Percentiles rank a stretch among this genome's conserved stretches.
Evolutionary conservation across 2,113 vertebrate genomes (phyloP).

Genomic region (Etheostoma cragini): DNA sequence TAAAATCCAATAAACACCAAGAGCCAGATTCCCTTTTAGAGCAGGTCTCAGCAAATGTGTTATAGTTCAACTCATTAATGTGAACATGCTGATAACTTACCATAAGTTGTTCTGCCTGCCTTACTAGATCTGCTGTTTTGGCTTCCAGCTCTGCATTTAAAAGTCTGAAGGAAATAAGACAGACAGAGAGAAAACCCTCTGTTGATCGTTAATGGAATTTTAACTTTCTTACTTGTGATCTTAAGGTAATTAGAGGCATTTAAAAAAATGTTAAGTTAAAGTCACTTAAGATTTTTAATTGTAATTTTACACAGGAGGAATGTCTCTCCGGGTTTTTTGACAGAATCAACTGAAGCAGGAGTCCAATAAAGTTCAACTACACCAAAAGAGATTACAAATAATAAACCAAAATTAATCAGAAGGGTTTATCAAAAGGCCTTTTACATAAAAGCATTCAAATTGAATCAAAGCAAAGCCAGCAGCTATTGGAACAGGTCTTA

Average conservation of each 20-base stretch:
- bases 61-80: background rate
- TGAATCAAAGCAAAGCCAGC: background rate
- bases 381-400: background rate
- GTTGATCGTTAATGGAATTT: background rate
- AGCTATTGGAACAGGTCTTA: constrained; percentile 67
- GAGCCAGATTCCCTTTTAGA: background rate
- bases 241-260: background rate
- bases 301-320: background rate
- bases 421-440: background rate
- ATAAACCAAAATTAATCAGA: background rate
- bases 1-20: constrained; percentile 59
- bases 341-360: background rate
- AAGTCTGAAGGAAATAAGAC: constrained; percentile 76
- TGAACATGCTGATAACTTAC: constrained; percentile 78
- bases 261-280: background rate
- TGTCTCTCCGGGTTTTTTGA: background rate
- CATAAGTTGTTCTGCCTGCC: constrained; percentile 91
- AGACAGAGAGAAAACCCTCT: background rate
- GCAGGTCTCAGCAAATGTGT: background rate
- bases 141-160: constrained; percentile 94
- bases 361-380: background rate
- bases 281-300: background rate
- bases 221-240: constrained; percentile 6
- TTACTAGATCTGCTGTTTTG: constrained; percentile 90
- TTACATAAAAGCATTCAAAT: background rate